These are phyloP conservation scores for Nudaria mundana DNA, from an alignment of 2,888 invertebrate genomes.

Conservation along the genomic window DNA sequence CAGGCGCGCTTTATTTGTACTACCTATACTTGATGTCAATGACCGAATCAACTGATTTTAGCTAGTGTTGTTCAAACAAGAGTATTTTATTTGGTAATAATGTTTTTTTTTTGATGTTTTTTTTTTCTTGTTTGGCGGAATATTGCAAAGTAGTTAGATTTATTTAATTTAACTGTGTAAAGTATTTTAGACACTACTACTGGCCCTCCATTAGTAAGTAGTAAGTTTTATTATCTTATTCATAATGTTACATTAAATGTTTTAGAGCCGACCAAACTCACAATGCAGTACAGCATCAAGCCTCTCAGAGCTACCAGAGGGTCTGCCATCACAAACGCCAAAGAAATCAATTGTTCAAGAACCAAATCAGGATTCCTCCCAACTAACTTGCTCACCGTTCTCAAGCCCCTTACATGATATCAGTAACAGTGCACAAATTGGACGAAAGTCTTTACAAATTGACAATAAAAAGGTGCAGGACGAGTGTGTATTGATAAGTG, in stretches of 20 bases:
- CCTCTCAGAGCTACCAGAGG: slow-evolving; percentile 33
- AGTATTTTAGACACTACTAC: too few relatives aligned
- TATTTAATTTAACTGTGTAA: too few relatives aligned
- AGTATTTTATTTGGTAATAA: too few relatives aligned
- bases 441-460: slow-evolving; percentile 7
- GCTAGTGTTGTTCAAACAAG: too few relatives aligned
- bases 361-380: slow-evolving; percentile 37
- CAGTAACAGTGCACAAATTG: slow-evolving; percentile 31
- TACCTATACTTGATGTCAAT: too few relatives aligned
- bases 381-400: slow-evolving; percentile 60
- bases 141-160: too few relatives aligned
- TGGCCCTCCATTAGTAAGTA: too few relatives aligned
- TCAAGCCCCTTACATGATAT: slow-evolving; percentile 54
- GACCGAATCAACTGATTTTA: too few relatives aligned
- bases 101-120: too few relatives aligned
- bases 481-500: slow-evolving; percentile 28
- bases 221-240: too few relatives aligned
- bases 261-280: slow-evolving; percentile 39
- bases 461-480: slow-evolving; percentile 13
- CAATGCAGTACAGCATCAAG: slow-evolving; percentile 32
- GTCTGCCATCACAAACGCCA: slow-evolving; percentile 8
- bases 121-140: too few relatives aligned
- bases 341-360: slow-evolving; percentile 21
- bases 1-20: too few relatives aligned
- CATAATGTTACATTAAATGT: not conserved